Conservation (phyloP, 2,113 vertebrate genomes). For the Pachyramphus minor region DNA sequence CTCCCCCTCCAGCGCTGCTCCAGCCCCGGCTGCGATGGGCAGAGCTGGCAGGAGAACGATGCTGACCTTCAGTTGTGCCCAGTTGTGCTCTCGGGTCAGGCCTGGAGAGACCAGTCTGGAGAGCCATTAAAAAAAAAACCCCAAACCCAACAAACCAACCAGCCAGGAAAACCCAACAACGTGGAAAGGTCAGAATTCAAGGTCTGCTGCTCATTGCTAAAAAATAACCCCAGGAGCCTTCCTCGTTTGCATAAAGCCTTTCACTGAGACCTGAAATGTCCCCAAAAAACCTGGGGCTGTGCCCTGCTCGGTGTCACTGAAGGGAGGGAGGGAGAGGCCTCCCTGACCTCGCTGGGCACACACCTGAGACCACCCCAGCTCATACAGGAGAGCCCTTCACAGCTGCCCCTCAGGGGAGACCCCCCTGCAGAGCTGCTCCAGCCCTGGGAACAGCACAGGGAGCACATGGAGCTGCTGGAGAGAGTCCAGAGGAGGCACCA, state of each 20-base stretch:
- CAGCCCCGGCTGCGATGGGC: background rate
- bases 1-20: background rate
- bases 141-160: accelerated
- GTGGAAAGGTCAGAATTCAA: conserved; percentile 23
- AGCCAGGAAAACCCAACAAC: background rate
- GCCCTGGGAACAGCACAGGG: background rate
- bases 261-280: background rate
- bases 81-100: background rate
- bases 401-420: background rate
- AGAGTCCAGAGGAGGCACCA: background rate
- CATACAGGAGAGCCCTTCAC: too few relatives aligned
- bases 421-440: background rate
- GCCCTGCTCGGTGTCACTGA: background rate
- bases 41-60: background rate
- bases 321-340: background rate
- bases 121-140: background rate
- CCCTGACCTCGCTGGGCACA: background rate
- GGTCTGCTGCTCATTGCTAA: background rate
- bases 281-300: background rate
- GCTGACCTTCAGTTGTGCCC: background rate
- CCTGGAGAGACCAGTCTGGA: background rate
- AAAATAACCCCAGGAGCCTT: background rate
- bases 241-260: background rate
- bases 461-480: background rate
- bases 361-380: background rate